Percentiles rank a stretch among this genome's conserved stretches.
Conservation (phyloP, 2,797 vertebrate genomes). For the Neolamprologus multifasciatus region DNA sequence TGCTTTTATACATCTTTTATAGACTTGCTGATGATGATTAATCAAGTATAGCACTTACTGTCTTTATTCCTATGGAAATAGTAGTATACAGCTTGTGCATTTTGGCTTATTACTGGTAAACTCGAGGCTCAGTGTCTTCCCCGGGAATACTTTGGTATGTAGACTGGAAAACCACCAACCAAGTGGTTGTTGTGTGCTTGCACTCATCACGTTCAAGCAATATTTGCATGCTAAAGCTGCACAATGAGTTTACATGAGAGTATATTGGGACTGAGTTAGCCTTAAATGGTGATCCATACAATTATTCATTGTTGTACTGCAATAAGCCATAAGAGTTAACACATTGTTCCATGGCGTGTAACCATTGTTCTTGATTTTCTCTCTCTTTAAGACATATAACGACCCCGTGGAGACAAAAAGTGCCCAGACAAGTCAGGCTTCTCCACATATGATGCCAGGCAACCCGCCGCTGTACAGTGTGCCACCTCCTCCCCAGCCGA, state of each 20-base stretch:
- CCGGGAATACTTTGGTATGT: not conserved
- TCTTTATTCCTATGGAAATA: not conserved
- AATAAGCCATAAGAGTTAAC: not conserved
- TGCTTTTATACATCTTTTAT: not conserved
- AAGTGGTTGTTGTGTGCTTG: not conserved
- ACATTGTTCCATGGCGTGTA: not conserved
- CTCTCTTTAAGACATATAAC: constrained; percentile 79
- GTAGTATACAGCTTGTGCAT: not conserved
- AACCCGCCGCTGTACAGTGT: constrained; percentile 91
- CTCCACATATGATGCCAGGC: constrained; percentile 88
- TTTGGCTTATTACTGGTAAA: not conserved
- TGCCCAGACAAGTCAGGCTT: constrained; percentile 79
- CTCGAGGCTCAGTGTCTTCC: not conserved
- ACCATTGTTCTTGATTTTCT: not conserved
- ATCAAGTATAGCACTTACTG: not conserved
- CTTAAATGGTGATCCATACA: fast-evolving
- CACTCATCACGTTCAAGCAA: not conserved
- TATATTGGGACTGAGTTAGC: no score
- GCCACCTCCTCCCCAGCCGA: constrained; percentile 81
- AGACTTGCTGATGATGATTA: not conserved
- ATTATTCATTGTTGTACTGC: not conserved
- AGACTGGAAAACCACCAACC: not conserved
- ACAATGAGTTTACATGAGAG: not conserved
- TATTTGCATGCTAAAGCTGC: not conserved
- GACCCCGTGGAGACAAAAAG: constrained; percentile 88